phyloP scores from a whole-genome alignment of 1,140 invertebrate genomes.

The Drosophila sp. region DNA sequence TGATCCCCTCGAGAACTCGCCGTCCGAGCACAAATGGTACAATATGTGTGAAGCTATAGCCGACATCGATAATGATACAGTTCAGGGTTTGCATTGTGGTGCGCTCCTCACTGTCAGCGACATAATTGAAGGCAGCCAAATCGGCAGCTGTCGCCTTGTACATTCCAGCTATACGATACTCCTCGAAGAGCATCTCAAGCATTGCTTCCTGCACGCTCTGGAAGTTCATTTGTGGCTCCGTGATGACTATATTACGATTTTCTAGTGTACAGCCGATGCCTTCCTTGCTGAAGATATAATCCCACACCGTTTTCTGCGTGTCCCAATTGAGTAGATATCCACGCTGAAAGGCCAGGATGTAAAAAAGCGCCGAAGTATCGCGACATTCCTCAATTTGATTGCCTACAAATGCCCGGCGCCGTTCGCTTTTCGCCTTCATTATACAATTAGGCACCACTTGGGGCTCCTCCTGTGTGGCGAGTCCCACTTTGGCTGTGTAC shows the following conservation, averaged over 20 bases:
- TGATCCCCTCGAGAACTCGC: conserved; percentile 91
- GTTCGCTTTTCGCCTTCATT: conserved; percentile 98
- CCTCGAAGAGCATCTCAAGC: conserved; percentile 98
- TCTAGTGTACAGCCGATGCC: conserved; percentile 91
- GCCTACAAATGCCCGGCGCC: conserved; percentile 96
- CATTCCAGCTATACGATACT: conserved; percentile 96
- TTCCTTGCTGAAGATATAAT: conserved; percentile 96
- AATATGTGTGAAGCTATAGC: conserved; percentile 98
- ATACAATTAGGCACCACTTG: conserved; percentile 95
- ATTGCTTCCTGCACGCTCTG: conserved; percentile 95
- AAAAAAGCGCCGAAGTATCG: conserved; percentile 97
- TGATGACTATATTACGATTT: conserved; percentile 93
- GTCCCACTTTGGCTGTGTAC: conserved; percentile 93
- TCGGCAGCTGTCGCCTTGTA: conserved; percentile 92
- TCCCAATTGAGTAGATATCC: conserved; percentile 98
- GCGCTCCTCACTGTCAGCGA: conserved; percentile 83
- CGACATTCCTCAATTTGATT: conserved; percentile 98
- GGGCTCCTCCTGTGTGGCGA: conserved; percentile 88
- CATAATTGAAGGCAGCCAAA: conserved; percentile 89
- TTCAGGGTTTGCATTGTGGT: conserved; percentile 86
- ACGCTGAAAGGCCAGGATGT: conserved; percentile 97
- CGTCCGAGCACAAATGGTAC: conserved; percentile 97
- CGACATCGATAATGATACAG: conserved; percentile 95
- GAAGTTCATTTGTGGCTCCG: conserved; percentile 98
- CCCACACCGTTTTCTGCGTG: conserved; percentile 96